Base-by-base conservation (phyloP, 2,113 vertebrate genomes). In the Microcebus tavaratra region DNA sequence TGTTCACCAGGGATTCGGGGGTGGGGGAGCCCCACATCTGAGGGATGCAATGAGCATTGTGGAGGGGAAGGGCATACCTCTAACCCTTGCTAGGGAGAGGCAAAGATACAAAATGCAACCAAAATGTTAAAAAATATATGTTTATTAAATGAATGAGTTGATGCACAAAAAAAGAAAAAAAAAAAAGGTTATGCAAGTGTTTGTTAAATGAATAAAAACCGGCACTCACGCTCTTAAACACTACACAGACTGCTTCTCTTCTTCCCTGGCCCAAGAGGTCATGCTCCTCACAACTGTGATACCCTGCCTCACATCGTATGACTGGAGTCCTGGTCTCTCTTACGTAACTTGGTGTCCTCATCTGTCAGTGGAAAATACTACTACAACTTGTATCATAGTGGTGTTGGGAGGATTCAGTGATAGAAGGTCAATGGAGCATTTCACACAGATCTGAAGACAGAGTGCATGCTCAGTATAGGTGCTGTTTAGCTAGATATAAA, bases 131-230 rank as follows among this genome's bases (percentile, higher is more conserved):
- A 48, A 48, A 48, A 48, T 10, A 48, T 48, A 48, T 48, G 9
- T 48, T 48, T 48, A 48, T 48, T 48, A 48, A 48, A 48, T 48
- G 9, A 48, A 48, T 48, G 10, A 48, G 48, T 48, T 48, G 48
- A 8, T 48, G 48, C 48, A 48, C 48, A 48, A 11, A 48, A 11
- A 42, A 36, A n/a, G n/a, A n/a, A 36, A 36, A 36, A 36, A 36
- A 42, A 48, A 48, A 48, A 48, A 48, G 10, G 48, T 48, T 48
- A 48, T 48, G 27, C 34, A 92, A 84, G 39, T 76, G 55, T 76
- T 88, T 90, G 53, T 83, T 72, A 73, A 90, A 75, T 79, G 91
- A 76, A 96, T 57, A 45, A 90, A 82, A 75, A 75, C 20, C 25
- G 50, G 31, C 10, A 20, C 7, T 4, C 29, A 31, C 36, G 39